Conservation (phyloP, 2,888 invertebrate genomes). For the Apoderus coryli region DNA sequence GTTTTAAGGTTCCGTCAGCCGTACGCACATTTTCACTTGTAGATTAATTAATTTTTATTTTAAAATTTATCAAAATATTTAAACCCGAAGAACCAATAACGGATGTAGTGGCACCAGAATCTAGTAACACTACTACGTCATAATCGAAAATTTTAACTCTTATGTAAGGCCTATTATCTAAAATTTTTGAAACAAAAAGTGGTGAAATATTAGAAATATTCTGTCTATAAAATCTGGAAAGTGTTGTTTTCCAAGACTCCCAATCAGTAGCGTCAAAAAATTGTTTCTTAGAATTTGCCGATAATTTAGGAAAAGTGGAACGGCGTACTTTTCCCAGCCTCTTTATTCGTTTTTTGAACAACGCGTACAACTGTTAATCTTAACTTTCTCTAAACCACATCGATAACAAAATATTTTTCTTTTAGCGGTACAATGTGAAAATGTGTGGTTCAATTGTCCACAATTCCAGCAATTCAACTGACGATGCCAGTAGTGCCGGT, state of each 20-base stretch:
- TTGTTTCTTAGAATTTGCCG: too few species aligned
- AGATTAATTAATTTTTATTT: constrained; percentile 4
- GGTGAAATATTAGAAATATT: too few species aligned
- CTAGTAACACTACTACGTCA: constrained; percentile 8
- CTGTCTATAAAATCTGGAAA: too few species aligned
- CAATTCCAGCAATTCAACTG: constrained; percentile 7
- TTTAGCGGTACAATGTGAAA: too few species aligned
- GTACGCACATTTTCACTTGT: constrained; percentile 9
- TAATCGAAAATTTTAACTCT: constrained; percentile 9
- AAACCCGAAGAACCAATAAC: constrained; percentile 8
- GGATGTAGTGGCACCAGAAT: constrained; percentile 11
- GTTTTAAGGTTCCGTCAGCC: too few species aligned
- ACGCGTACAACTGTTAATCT: constrained; percentile 7
- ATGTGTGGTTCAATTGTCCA: not conserved
- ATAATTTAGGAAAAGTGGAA: too few species aligned
- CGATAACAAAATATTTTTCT: constrained; percentile 12
- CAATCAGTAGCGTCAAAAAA: too few species aligned
- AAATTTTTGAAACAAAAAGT: constrained; percentile 6
- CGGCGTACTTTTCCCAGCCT: too few species aligned
- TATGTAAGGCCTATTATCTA: constrained; percentile 12
- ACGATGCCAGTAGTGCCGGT: too few species aligned
- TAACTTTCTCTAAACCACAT: constrained; percentile 12
- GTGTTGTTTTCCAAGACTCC: too few species aligned
- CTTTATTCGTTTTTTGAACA: constrained; percentile 12
- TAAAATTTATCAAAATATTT: constrained; percentile 5